These are phyloP conservation scores for Copidosoma aretas DNA, from an alignment of 2,888 invertebrate genomes.

Conservation along the genomic window DNA sequence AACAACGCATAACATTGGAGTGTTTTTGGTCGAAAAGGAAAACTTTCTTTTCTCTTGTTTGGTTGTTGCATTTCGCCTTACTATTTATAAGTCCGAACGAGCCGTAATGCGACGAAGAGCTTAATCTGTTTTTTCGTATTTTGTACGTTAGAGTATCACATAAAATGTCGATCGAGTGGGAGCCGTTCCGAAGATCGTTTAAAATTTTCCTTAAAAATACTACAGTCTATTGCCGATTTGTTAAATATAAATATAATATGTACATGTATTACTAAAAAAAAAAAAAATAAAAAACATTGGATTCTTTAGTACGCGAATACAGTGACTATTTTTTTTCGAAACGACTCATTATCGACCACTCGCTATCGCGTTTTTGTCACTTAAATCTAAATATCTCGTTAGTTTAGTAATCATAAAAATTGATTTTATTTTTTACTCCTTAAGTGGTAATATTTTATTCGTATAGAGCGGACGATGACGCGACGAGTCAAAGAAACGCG, in stretches of 20 bases:
- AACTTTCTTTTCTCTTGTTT: conserved; percentile 11
- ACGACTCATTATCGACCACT: conserved; percentile 28
- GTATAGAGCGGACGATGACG: neutral
- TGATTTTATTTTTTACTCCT: conserved; percentile 1
- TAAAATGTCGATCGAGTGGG: conserved; percentile 54
- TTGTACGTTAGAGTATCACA: conserved; percentile 62
- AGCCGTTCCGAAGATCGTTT: conserved; percentile 44
- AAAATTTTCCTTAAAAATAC: conserved; percentile 12
- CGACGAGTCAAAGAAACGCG: conserved; percentile 7
- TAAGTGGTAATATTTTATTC: neutral
- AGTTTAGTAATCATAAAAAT: conserved; percentile 24
- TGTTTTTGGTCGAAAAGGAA: conserved; percentile 7
- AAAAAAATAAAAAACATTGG: neutral
- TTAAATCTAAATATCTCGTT: conserved; percentile 29
- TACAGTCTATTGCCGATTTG: neutral
- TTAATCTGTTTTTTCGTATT: conserved; percentile 38
- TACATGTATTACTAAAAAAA: neutral
- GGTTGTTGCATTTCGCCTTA: conserved; percentile 9
- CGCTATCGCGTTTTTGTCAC: conserved; percentile 32
- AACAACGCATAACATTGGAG: neutral
- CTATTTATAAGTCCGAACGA: conserved; percentile 22
- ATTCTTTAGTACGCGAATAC: neutral
- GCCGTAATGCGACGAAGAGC: conserved; percentile 37
- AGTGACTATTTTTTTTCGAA: conserved; percentile 14
- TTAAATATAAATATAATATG: neutral